Evolutionary conservation across 2,888 invertebrate genomes (phyloP).

Genomic region (Trissolcus japonicus): DNA sequence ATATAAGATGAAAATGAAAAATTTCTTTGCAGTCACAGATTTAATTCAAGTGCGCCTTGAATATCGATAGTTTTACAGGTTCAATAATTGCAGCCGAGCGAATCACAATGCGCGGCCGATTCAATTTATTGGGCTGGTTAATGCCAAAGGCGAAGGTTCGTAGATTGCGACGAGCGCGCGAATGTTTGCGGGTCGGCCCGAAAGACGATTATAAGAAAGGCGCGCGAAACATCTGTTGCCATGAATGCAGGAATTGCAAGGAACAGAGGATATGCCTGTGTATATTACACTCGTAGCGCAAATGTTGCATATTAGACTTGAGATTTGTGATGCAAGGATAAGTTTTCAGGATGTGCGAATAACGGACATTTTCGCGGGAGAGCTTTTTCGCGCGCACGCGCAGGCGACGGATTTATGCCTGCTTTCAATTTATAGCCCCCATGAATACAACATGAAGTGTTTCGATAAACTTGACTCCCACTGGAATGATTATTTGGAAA

Average conservation of each 20-base stretch:
- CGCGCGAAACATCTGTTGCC: slow-evolving; percentile 65
- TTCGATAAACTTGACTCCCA: slow-evolving; percentile 19
- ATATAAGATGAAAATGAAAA: slow-evolving; percentile 36
- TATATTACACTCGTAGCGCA: slow-evolving; percentile 32
- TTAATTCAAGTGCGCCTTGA: slow-evolving; percentile 50
- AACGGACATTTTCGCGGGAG: slow-evolving; percentile 10
- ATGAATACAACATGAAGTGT: slow-evolving; percentile 36
- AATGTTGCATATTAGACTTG: slow-evolving; percentile 46
- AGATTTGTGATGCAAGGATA: slow-evolving; percentile 31
- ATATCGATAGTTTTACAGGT: slow-evolving; percentile 62
- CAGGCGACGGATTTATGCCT: not conserved
- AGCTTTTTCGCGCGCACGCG: slow-evolving; percentile 6
- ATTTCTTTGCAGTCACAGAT: slow-evolving; percentile 39
- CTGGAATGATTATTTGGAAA: slow-evolving; percentile 25
- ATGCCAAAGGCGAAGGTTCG: slow-evolving; percentile 57
- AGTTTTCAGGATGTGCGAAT: slow-evolving; percentile 30
- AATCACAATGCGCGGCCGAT: slow-evolving; percentile 63
- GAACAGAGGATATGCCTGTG: slow-evolving; percentile 42
- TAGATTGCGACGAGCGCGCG: slow-evolving; percentile 43
- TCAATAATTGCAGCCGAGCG: slow-evolving; percentile 64
- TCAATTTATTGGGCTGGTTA: slow-evolving; percentile 67
- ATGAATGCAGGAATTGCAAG: slow-evolving; percentile 59
- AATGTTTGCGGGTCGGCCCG: slow-evolving; percentile 50
- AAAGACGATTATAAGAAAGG: slow-evolving; percentile 65
- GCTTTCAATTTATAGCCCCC: slow-evolving; percentile 19